Evolutionary conservation across 2,888 invertebrate genomes (phyloP).

Genomic region (Notodonta ziczac): DNA sequence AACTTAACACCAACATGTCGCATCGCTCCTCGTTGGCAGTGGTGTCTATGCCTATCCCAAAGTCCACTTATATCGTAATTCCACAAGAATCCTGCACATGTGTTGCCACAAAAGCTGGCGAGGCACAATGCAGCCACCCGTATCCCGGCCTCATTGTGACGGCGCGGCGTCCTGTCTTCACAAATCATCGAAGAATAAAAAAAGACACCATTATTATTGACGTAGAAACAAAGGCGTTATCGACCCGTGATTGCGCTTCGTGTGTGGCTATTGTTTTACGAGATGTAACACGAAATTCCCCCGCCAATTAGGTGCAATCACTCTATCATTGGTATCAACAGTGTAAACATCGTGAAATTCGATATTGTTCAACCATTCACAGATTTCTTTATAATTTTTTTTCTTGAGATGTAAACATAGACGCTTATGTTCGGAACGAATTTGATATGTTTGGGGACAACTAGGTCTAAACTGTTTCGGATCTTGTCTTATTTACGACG

Average conservation of each 20-base stretch:
- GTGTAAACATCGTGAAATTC: conserved; percentile 33
- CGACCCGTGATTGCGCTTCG: conserved; percentile 69
- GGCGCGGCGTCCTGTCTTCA: conserved; percentile 71
- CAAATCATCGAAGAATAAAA: conserved; percentile 73
- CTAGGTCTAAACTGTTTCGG: conserved; percentile 29
- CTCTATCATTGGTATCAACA: conserved; percentile 54
- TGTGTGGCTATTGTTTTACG: conserved; percentile 69
- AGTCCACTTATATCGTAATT: conserved; percentile 25
- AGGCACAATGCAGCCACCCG: conserved; percentile 71
- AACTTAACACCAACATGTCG: too few species aligned
- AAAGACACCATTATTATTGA: conserved; percentile 64
- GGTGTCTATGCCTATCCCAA: conserved; percentile 27
- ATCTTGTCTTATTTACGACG: conserved; percentile 34
- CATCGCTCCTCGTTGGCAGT: background rate
- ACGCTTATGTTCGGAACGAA: conserved; percentile 39
- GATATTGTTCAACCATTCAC: conserved; percentile 35
- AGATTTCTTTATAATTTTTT: conserved; percentile 25
- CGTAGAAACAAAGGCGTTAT: conserved; percentile 75
- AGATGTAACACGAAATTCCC: conserved; percentile 43
- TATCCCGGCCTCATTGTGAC: conserved; percentile 77
- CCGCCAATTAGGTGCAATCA: conserved; percentile 62
- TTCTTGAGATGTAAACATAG: conserved; percentile 35
- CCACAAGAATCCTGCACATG: conserved; percentile 45
- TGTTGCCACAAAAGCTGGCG: conserved; percentile 65
- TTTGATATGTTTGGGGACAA: conserved; percentile 41